These are phyloP conservation scores for Penelope pileata DNA, from an alignment of 2,113 vertebrate species.

Conservation along the genomic window DNA sequence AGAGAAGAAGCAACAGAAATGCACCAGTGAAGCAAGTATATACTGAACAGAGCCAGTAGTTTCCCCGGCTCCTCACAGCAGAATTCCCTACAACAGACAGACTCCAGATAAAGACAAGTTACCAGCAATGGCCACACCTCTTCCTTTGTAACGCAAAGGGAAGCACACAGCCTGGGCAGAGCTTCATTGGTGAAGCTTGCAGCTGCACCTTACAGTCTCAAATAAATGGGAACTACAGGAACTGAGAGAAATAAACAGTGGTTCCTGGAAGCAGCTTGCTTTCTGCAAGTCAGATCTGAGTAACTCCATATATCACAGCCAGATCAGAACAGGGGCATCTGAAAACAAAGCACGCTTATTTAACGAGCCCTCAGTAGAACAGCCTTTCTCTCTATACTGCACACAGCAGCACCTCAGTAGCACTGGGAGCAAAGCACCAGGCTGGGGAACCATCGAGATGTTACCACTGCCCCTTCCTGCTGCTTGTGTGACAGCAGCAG, in stretches of 20 bases:
- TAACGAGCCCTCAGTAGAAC: background rate
- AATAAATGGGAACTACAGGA: background rate
- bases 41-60: background rate
- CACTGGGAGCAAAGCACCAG: background rate
- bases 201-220: background rate
- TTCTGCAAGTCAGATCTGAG: background rate
- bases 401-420: background rate
- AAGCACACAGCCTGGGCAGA: background rate
- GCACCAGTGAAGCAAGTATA: too few species aligned
- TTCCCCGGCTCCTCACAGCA: background rate
- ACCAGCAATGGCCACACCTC: background rate
- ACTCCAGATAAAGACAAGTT: background rate
- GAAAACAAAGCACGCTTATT: background rate
- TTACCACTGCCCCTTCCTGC: background rate
- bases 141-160: background rate
- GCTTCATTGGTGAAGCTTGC: background rate
- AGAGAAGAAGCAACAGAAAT: too few species aligned
- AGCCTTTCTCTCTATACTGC: background rate
- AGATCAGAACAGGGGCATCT: background rate
- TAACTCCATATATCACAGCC: background rate
- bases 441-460: accelerated
- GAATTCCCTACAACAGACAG: background rate
- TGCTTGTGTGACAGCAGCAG: background rate
- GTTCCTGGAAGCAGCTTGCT: background rate
- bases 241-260: background rate